phyloP scores from a whole-genome alignment of 2,113 vertebrate species.

The Lathamus discolor region DNA sequence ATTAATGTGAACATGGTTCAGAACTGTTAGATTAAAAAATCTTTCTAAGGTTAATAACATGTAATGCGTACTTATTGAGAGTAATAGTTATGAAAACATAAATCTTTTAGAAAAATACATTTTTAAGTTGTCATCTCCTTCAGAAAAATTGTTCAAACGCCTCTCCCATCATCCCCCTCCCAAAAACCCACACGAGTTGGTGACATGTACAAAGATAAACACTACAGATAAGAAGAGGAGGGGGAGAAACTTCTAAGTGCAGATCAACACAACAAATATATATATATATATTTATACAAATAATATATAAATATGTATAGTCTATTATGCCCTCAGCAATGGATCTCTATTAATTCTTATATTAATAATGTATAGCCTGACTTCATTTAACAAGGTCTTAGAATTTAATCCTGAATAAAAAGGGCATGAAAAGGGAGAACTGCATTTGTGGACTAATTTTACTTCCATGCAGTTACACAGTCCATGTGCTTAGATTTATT shows the following conservation, averaged over 20 bases:
- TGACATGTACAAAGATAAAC: background rate
- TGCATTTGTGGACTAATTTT: slow-evolving; percentile 33
- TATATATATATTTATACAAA: background rate
- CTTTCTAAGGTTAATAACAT: slow-evolving; percentile 62
- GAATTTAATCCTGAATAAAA: slow-evolving; percentile 26
- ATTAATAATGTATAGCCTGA: slow-evolving; percentile 64
- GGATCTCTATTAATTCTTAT: slow-evolving; percentile 54
- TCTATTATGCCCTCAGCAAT: slow-evolving; percentile 24
- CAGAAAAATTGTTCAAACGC: background rate
- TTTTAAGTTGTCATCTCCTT: background rate
- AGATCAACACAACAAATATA: slow-evolving; percentile 5
- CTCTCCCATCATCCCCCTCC: background rate
- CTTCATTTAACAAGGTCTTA: slow-evolving; percentile 42
- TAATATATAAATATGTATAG: background rate
- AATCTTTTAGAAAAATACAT: slow-evolving; percentile 8
- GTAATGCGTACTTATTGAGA: slow-evolving; percentile 64
- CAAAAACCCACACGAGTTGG: background rate
- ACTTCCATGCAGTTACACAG: background rate
- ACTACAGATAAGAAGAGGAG: background rate
- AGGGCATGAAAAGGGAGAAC: background rate
- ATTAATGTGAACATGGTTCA: slow-evolving; percentile 74
- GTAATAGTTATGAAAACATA: slow-evolving; percentile 41
- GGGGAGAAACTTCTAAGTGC: background rate
- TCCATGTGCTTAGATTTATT: slow-evolving; percentile 14
- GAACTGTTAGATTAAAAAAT: slow-evolving; percentile 70